These are phyloP conservation scores for Autographa gamma DNA, from an alignment of 2,888 invertebrate species.

Conservation along the genomic window DNA sequence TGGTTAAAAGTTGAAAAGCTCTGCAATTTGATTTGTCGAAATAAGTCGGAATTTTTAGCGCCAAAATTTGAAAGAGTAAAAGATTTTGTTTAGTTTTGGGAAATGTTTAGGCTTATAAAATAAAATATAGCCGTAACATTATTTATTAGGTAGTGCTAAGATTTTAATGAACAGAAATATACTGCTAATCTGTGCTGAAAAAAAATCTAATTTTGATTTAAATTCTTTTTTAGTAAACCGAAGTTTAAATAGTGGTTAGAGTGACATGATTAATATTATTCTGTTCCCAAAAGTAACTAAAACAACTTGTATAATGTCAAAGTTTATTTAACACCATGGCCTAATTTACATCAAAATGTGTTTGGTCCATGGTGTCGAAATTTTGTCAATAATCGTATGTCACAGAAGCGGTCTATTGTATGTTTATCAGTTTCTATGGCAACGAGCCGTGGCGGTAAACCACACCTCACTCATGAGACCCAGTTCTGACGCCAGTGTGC, in stretches of 20 bases:
- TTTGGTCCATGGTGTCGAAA: constrained; percentile 66
- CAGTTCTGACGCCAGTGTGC: constrained; percentile 71
- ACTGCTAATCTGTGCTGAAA: not conserved
- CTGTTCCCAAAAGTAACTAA: no score
- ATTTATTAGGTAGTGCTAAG: not conserved
- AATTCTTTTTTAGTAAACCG: not conserved
- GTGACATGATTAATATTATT: no score
- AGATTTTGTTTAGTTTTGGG: not conserved
- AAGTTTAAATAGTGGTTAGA: no score
- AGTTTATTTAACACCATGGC: not conserved
- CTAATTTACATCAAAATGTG: constrained; percentile 29
- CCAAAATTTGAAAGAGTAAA: constrained; percentile 41
- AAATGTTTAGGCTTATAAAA: not conserved
- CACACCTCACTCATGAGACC: constrained; percentile 78
- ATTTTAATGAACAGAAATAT: not conserved
- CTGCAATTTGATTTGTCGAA: constrained; percentile 29
- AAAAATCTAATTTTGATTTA: not conserved
- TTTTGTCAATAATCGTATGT: constrained; percentile 82
- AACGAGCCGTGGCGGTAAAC: constrained; percentile 75
- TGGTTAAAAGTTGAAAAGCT: constrained; percentile 44
- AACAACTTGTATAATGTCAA: not conserved
- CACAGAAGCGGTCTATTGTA: constrained; percentile 73
- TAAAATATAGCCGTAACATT: not conserved
- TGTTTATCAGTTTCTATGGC: constrained; percentile 78
- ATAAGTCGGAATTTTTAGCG: constrained; percentile 24